Evolutionary conservation across 2,113 vertebrate species (phyloP).

Genomic region (Pterocles burchelli): DNA sequence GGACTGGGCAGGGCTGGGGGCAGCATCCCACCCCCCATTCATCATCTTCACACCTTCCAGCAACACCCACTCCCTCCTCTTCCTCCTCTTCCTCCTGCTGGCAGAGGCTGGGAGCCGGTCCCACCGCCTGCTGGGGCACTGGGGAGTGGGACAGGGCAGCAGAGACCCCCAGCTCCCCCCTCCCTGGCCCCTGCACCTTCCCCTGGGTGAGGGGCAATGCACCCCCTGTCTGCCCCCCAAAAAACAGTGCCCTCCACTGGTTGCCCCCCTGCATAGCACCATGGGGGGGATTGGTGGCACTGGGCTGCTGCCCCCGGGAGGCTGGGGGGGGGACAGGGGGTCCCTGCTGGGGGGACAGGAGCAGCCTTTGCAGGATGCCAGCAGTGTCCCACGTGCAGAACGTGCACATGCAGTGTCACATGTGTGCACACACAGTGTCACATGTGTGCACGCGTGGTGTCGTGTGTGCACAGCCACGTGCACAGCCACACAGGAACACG

Average conservation of each 20-base stretch:
- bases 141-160: fast-evolving
- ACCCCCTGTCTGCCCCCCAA: neutral
- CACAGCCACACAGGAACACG: too few species aligned
- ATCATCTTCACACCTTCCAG: neutral
- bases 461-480: neutral
- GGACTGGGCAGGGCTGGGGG: neutral
- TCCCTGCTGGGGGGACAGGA: neutral
- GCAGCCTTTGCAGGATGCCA: neutral
- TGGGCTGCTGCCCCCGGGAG: neutral
- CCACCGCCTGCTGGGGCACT: neutral
- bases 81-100: neutral
- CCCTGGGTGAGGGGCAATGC: too few species aligned
- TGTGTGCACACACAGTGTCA: too few species aligned
- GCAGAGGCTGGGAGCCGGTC: neutral
- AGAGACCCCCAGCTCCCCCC: fast-evolving
- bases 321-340: too few species aligned
- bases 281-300: neutral
- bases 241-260: neutral
- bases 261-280: neutral
- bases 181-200: fast-evolving
- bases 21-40: neutral
- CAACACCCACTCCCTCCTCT: neutral
- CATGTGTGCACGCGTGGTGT: too few species aligned
- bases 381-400: neutral
- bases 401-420: too few species aligned